Evolutionary conservation across 2,888 invertebrate genomes (phyloP), one percentile per base, ranked within the genome.

Genomic region (Pegoplata infirma): DNA sequence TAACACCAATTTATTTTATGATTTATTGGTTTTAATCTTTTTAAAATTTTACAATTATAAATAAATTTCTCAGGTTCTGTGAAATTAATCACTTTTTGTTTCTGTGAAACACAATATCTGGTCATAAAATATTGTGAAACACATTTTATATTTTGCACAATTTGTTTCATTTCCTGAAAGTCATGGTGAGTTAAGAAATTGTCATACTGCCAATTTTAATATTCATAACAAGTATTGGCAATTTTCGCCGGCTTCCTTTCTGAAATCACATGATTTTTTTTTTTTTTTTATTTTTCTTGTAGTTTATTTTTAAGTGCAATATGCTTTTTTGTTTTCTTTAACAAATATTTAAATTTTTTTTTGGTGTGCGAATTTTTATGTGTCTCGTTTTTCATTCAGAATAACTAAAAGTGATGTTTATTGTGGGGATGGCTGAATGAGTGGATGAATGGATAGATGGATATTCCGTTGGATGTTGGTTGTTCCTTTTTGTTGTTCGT

Each of bases 191-290:
- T 17, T n/a, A 36, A 59, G 23, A 49, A 32, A 72, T 67, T 81
- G 63, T 67, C 66, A 64, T 75, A 49, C 69, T 78, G 76, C 58
- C 80, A 80, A 83, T 84, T 87, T 85, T 83, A 84, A 86, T 75
- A 86, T 86, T 86, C 86, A 83, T 79, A 80, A 82, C 85, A 84
- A 83, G 86, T 87, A 81, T 82, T 80, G 80, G 80, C 80, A 85
- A 86, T 86, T 85, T 85, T 86, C 81, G 82, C 83, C 82, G 78
- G 80, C 82, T 86, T 86, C 85, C 86, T 84, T 85, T 83, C 81
- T 76, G 72, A 61, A 72, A 68, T 71, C 73, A 69, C 79, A 76
- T 69, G 67, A 55, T 80, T 61, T 66, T 73, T 81, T 78, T 51
- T 68, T 67, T 61, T 81, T 73, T 19, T 66, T 77, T 76, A 16